Evolutionary conservation across 2,113 vertebrate genomes (phyloP).

Genomic region (Toxostoma redivivum): DNA sequence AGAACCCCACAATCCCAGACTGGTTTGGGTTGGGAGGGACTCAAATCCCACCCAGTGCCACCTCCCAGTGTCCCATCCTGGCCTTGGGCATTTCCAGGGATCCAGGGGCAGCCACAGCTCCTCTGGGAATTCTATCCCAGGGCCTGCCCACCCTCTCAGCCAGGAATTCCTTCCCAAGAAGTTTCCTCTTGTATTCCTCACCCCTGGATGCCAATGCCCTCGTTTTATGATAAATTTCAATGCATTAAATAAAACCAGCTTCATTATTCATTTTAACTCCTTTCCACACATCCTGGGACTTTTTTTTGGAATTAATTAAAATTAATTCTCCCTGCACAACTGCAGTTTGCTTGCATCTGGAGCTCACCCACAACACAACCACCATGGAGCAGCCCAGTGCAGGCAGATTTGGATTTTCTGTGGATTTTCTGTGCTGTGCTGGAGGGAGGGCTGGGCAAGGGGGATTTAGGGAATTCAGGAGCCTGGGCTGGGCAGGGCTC

Average conservation of each 20-base stretch:
- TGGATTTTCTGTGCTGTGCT: neutral
- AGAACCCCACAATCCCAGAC: neutral
- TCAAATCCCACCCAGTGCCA: fast-evolving
- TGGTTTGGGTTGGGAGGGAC: neutral
- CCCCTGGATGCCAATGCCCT: neutral
- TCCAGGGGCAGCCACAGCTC: neutral
- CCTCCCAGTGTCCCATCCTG: neutral
- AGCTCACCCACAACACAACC: neutral
- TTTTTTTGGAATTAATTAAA: neutral
- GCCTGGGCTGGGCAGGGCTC: neutral
- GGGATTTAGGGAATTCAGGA: neutral
- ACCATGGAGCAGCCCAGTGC: neutral
- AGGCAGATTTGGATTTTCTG: neutral
- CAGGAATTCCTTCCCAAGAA: neutral
- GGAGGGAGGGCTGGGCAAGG: neutral
- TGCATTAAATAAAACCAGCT: neutral
- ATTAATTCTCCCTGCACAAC: neutral
- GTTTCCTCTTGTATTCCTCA: neutral
- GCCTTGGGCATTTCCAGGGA: neutral
- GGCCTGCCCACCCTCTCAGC: fast-evolving
- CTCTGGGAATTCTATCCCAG: neutral
- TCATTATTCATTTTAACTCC: neutral
- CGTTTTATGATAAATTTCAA: neutral
- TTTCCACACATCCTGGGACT: neutral
- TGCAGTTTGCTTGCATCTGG: neutral